Evolutionary conservation across 2,113 vertebrate genomes (phyloP), one percentile per base, ranked within the genome.

Genomic region (Hirundichthys speculiger): DNA sequence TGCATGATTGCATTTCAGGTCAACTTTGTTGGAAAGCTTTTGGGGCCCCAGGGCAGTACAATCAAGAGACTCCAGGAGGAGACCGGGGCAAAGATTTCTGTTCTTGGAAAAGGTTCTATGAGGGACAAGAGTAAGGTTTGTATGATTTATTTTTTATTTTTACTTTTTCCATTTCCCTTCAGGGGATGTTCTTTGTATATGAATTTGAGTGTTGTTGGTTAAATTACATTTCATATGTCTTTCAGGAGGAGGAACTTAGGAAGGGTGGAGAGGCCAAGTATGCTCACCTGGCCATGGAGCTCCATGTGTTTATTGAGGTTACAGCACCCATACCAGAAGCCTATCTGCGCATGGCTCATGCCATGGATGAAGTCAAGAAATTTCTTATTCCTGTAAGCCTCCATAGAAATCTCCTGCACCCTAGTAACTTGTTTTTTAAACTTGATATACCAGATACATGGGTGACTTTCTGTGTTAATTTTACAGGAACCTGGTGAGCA

Each of bases 311-410:
- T 83, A 96, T 99, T 55, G 98, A 99, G 76, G 96, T 99, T 0
- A 98, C 95, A 12, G 96, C 96, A 2, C 96, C 98, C 5, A 95
- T 96, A 0, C 96, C 96, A 13, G 98, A 99, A 61, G 95, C 95
- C 0, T 98, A 99, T 43, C 85, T 95, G 69, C 94, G 97, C 20
- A 98, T 99, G 96, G 96, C 96, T 63, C 96, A 98, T 13, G 97
- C 98, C 25, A 98, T 99, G 96, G 98, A 99, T 6, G 96, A 99
- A 73, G 95, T 99, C 71, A 99, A 99, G 90, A 98, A 99, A 70
- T 99, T 98, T 85, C 94, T 99, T 0, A 95, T 97, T 58, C 96
- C 98, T 2, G 96, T 99, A 93, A 8, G 92, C 90, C 13, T 52
- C 1, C 0, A 8, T 9, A 0, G 16, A 1, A 27, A 27, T 3